A percentile compares a stretch with the other conserved stretches of the same genome.
These are phyloP conservation scores for Kryptolebias marmoratus DNA, from an alignment of 2,113 vertebrate genomes.

Conservation along the genomic window DNA sequence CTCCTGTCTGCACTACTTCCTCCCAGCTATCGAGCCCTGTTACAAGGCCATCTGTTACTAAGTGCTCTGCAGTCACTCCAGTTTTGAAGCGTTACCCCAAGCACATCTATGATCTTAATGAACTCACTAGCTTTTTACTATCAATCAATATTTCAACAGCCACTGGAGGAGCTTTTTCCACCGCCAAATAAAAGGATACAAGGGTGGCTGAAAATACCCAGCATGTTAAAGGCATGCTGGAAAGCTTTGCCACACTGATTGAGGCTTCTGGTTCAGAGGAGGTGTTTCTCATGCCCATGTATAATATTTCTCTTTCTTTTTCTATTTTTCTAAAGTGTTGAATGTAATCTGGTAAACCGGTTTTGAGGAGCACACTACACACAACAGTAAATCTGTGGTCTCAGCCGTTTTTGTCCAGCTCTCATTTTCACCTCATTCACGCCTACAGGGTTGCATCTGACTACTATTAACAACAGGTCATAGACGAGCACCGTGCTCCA, in stretches of 20 bases:
- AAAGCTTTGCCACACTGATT: slow-evolving; percentile 36
- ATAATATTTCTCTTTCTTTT: slow-evolving; percentile 1
- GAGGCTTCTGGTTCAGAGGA: slow-evolving; percentile 21
- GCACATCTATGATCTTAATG: slow-evolving; percentile 79
- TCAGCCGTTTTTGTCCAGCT: slow-evolving; percentile 74
- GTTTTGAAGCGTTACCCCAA: slow-evolving; percentile 69
- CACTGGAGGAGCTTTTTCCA: slow-evolving; percentile 69
- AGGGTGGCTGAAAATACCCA: slow-evolving; percentile 60
- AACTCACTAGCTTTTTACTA: slow-evolving; percentile 76
- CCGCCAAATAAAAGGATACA: slow-evolving; percentile 63
- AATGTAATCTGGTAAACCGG: slow-evolving; percentile 1
- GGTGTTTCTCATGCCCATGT: slow-evolving; percentile 4
- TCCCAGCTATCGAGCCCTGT: slow-evolving; percentile 70
- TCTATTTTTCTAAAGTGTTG: background rate
- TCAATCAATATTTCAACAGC: slow-evolving; percentile 78
- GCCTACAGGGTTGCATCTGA: slow-evolving; percentile 72
- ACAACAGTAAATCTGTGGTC: slow-evolving; percentile 58
- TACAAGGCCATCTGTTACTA: slow-evolving; percentile 75
- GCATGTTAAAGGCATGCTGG: slow-evolving; percentile 32
- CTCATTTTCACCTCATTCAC: slow-evolving; percentile 85
- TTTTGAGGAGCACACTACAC: slow-evolving; percentile 34
- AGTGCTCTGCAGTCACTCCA: slow-evolving; percentile 75
- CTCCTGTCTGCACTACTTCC: slow-evolving; percentile 68
- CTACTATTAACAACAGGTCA: slow-evolving; percentile 80
- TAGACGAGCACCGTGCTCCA: slow-evolving; percentile 49